phyloP scores from a whole-genome alignment of 2,113 vertebrate species.

The Silurus asotus region DNA sequence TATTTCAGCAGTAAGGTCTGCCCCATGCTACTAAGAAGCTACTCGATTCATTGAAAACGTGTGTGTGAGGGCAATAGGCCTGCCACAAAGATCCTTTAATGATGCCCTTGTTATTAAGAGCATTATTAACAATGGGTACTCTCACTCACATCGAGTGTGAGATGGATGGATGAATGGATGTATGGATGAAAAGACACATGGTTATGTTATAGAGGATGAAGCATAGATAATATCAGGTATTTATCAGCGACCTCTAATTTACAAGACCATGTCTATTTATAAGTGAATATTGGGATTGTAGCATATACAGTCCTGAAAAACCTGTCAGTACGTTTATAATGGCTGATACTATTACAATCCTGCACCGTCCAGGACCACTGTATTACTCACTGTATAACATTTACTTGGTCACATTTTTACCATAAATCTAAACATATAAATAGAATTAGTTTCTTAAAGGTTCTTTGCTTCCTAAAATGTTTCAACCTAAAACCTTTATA shows the following conservation, averaged over 20 bases:
- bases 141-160: background rate
- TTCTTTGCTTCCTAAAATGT: background rate
- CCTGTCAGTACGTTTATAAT: background rate
- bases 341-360: background rate
- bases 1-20: constrained; percentile 34
- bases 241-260: background rate
- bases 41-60: constrained; percentile 25
- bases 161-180: background rate
- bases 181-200: background rate
- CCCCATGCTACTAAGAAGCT: constrained; percentile 9
- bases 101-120: background rate
- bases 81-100: background rate
- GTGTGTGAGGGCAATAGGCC: background rate
- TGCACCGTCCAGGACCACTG: background rate
- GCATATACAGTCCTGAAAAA: background rate
- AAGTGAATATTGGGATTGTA: background rate
- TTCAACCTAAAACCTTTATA: background rate
- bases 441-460: background rate
- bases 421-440: background rate
- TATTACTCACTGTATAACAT: background rate
- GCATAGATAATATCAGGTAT: background rate
- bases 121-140: background rate
- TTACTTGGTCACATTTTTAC: background rate
- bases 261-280: background rate
- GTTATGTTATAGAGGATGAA: background rate